Percentiles rank a stretch among this genome's conserved stretches.
Evolutionary conservation across 2,888 invertebrate species (phyloP).

Genomic region (Dorcus parallelipipedus): DNA sequence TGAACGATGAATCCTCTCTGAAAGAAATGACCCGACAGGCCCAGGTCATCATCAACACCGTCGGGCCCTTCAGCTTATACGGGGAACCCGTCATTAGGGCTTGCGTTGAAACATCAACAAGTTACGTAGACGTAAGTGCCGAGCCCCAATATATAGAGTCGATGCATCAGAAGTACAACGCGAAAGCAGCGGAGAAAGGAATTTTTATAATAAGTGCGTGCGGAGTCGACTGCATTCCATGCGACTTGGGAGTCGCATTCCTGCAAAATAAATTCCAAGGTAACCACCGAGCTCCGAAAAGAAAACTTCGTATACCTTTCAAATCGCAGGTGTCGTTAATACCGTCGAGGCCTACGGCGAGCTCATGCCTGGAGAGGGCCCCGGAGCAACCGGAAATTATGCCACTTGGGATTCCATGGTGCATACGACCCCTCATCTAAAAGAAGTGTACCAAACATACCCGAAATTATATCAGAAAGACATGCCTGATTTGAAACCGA

Average conservation of each 20-base stretch:
- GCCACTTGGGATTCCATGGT: conserved; percentile 90
- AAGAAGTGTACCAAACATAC: conserved; percentile 64
- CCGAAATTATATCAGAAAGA: conserved; percentile 62
- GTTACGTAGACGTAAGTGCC: conserved; percentile 91
- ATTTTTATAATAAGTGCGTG: conserved; percentile 86
- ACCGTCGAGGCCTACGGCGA: conserved; percentile 69
- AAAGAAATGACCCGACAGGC: conserved; percentile 75
- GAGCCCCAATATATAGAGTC: conserved; percentile 66
- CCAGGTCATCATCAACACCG: conserved; percentile 83
- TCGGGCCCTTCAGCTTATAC: conserved; percentile 84
- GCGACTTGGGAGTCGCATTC: conserved; percentile 81
- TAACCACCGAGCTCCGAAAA: conserved; percentile 26
- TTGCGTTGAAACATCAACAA: conserved; percentile 70
- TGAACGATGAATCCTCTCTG: conserved; percentile 69
- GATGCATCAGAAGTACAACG: conserved; percentile 71
- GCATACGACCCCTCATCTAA: conserved; percentile 64
- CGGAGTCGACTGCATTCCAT: conserved; percentile 90
- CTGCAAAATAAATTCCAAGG: conserved; percentile 75
- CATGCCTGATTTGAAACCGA: conserved; percentile 64
- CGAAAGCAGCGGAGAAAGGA: conserved; percentile 69
- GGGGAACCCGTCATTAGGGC: conserved; percentile 90
- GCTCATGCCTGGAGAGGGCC: conserved; percentile 31
- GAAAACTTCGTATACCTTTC: not conserved
- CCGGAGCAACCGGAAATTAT: conserved; percentile 60
- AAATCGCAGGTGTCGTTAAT: conserved; percentile 62